Percentiles rank a stretch among this genome's conserved stretches.
Conservation (phyloP, 2,113 vertebrate species). For the Ceratotherium simum region DNA sequence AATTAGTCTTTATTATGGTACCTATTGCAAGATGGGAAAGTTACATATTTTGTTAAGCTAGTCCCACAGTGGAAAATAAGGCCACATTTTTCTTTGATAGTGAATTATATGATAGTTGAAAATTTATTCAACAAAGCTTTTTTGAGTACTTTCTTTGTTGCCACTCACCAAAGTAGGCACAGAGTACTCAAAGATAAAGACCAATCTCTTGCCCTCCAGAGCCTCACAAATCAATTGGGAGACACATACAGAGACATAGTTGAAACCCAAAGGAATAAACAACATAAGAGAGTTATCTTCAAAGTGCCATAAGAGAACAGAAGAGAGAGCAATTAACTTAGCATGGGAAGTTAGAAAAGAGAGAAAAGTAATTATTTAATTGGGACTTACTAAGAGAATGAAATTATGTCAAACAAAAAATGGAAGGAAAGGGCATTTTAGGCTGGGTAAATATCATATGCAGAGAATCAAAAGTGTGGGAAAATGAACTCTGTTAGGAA, state of each 20-base stretch:
- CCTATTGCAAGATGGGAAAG: neutral
- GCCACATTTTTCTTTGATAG: neutral
- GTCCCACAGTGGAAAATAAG: neutral
- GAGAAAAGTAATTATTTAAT: conserved; percentile 33
- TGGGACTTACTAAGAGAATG: conserved; percentile 15
- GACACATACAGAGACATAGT: neutral
- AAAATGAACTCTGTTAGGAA: neutral
- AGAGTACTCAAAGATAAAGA: neutral
- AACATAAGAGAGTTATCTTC: neutral
- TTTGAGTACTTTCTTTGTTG: neutral
- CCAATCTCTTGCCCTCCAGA: neutral
- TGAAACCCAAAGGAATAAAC: conserved; percentile 50
- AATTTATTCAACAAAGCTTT: neutral
- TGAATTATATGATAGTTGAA: conserved; percentile 16
- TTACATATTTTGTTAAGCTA: neutral
- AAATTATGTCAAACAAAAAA: conserved; percentile 45
- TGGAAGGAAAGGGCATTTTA: neutral
- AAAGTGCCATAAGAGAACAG: neutral
- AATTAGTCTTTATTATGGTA: neutral
- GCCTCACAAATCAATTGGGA: neutral
- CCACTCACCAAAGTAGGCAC: neutral
- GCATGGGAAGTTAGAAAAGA: neutral
- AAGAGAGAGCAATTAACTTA: conserved; percentile 11
- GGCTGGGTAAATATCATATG: neutral
- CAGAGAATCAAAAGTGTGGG: neutral